Base-by-base conservation (phyloP, 2,113 vertebrate species). In the Gnathonemus longibarbis region DNA sequence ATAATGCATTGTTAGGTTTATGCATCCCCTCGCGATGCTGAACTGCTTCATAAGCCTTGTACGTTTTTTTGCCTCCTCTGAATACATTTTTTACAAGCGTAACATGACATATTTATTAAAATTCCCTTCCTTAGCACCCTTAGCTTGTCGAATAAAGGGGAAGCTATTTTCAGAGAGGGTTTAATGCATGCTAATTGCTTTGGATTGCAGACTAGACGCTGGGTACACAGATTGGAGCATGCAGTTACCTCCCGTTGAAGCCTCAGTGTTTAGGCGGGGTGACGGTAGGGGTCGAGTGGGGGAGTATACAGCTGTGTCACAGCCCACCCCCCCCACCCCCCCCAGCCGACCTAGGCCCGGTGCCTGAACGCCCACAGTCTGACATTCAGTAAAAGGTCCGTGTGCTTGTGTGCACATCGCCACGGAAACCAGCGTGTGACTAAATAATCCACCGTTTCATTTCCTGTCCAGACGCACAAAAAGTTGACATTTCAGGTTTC, bases 71-170 rank as follows among this genome's bases (percentile, higher is more conserved):
- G 80, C 21, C 15, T 46, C 62, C 6, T 9, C 85, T 80, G 74
- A 80, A 90, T 80, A 62, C 58, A 53, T 74, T 87, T 74, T 87
- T 50, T 77, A 88, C 85, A 88, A 88, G 85, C 85, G 74, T 62
- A 74, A 90, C 58, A 90, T 70, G 58, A 90, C 89, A 70, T 66
- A 56, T 90, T 90, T 74, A 87, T 87, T 70, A 90, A 87, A 90
- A 66, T 52, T 39, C 52, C 56, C 19, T 83, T 89, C 52, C 35
- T 74, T 70, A 21, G 85, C 21, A 45, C 27, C 46, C 24, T 31
- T 17, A 50, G 48, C 66, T 90, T 46, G 46, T 27, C 1, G 84
- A 86, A 87, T 52, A 35, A 42, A 39, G 27, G 85, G n/a, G 50
- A 84, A 85, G 84, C 85, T 53, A 70, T 87, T 90, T 87, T 74